Percentiles rank a stretch among this genome's conserved stretches.
Evolutionary conservation across 2,113 vertebrate genomes (phyloP).

Genomic region (Manacus vitellinus): DNA sequence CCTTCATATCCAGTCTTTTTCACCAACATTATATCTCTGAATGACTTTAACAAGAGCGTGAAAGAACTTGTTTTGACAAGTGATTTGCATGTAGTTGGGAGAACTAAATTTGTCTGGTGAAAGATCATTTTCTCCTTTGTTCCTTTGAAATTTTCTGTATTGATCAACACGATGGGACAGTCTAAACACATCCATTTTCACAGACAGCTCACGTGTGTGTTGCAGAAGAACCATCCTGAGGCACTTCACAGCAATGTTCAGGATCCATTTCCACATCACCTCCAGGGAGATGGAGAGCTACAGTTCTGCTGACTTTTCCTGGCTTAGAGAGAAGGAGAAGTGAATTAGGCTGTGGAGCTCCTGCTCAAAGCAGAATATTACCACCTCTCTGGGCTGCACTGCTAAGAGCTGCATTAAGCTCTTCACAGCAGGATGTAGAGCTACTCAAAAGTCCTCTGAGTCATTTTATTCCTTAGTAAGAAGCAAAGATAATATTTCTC

Average conservation of each 20-base stretch:
- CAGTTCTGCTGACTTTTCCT: not conserved
- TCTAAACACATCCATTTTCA: not conserved
- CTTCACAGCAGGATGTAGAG: not conserved
- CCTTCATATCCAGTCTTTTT: not conserved
- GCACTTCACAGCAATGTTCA: fast-evolving
- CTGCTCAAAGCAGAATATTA: not conserved
- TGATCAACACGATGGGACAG: not conserved
- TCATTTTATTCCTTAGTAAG: not conserved
- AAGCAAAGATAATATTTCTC: not conserved
- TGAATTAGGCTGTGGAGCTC: not conserved
- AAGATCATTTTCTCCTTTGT: fast-evolving
- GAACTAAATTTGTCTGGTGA: not conserved
- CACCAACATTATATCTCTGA: fast-evolving
- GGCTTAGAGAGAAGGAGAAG: not conserved
- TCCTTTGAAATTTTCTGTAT: not conserved
- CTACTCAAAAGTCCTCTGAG: not conserved
- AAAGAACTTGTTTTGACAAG: not conserved
- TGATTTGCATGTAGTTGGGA: not conserved
- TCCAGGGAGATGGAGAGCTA: not conserved
- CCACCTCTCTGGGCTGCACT: not conserved
- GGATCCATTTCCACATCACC: not conserved
- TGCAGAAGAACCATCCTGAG: not conserved
- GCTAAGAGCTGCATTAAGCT: not conserved
- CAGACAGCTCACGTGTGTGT: not conserved
- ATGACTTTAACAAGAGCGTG: not conserved